A percentile compares a stretch with the other conserved stretches of the same genome.
These are phyloP conservation scores for Eristalis tenax DNA, from an alignment of 2,888 invertebrate genomes.

Conservation along the genomic window DNA sequence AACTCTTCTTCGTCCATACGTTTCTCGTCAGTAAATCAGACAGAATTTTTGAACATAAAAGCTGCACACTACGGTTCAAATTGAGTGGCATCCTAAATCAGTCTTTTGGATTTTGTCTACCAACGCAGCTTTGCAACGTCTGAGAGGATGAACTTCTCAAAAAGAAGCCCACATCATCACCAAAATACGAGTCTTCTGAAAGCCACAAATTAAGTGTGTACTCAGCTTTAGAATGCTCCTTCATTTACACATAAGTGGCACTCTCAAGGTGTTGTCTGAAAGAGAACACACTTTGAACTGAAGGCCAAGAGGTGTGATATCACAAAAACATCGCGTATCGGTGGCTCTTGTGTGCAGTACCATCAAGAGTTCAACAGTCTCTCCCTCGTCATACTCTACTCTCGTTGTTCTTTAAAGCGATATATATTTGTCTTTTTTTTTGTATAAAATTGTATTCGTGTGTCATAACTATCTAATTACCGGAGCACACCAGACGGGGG, in stretches of 20 bases:
- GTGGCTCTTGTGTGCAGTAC: slow-evolving; percentile 17
- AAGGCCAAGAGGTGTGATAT: background rate
- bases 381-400: background rate
- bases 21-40: too few relatives aligned
- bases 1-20: too few relatives aligned
- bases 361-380: slow-evolving; percentile 56
- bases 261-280: background rate
- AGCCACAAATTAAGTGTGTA: too few relatives aligned
- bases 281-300: background rate
- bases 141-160: background rate
- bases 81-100: too few relatives aligned
- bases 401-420: background rate
- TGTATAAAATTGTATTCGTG: slow-evolving; percentile 5
- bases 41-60: too few relatives aligned
- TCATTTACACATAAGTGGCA: background rate
- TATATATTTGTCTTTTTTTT: slow-evolving; percentile 35
- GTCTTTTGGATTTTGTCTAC: too few relatives aligned
- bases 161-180: background rate
- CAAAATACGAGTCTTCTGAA: background rate
- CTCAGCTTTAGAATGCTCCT: background rate
- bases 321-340: slow-evolving; percentile 10
- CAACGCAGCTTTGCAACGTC: too few relatives aligned
- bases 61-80: too few relatives aligned
- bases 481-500: slow-evolving; percentile 24
- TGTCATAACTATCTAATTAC: slow-evolving; percentile 57